Percentiles rank a stretch among this genome's conserved stretches.
Conservation (phyloP, 2,113 vertebrate species). For the Asarcornis scutulata region DNA sequence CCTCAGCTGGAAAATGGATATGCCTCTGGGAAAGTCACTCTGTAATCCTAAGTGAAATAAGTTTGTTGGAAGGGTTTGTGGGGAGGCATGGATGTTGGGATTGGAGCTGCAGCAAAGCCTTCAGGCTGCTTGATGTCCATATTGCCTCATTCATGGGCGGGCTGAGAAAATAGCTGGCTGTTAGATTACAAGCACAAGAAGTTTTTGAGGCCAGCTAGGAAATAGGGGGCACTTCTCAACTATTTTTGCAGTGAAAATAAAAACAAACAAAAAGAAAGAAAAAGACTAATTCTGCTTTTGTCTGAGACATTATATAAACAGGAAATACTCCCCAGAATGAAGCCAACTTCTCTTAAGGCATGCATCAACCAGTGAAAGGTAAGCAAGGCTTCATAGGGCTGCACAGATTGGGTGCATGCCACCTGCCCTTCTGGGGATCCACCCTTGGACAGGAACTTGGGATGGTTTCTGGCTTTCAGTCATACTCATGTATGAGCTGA, state of each 20-base stretch:
- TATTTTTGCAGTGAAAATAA: background rate
- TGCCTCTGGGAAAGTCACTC: background rate
- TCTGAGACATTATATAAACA: background rate
- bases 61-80: background rate
- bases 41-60: background rate
- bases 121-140: background rate
- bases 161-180: background rate
- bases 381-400: background rate
- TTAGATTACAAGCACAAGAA: background rate
- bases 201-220: background rate
- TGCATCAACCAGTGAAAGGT: background rate
- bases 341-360: background rate
- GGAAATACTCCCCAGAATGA: background rate
- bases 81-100: background rate
- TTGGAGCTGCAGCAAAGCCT: background rate
- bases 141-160: background rate
- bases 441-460: background rate
- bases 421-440: background rate
- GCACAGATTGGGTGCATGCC: background rate
- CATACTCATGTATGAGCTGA: background rate
- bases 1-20: background rate
- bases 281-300: background rate
- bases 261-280: background rate
- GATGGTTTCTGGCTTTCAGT: background rate
- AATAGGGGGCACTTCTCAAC: background rate